Conservation (phyloP, 2,888 invertebrate species). For the Drosophila affinis region DNA sequence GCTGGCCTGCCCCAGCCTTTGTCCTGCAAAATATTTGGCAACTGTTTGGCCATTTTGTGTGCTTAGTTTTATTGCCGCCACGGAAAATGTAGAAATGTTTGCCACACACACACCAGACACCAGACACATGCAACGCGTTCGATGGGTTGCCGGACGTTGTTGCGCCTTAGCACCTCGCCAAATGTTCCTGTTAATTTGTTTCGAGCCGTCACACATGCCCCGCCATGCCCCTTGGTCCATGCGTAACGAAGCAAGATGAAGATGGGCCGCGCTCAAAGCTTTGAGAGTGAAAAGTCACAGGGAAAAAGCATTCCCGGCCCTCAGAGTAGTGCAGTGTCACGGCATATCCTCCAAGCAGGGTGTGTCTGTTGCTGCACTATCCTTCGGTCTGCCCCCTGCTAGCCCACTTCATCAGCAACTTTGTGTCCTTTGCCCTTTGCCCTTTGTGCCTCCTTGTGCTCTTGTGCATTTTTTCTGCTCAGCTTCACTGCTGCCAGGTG, state of each 20-base stretch:
- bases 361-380: conserved; percentile 9
- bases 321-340: neutral
- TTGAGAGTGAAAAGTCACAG: conserved; percentile 4
- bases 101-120: too few relatives aligned
- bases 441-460: conserved; percentile 11
- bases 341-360: conserved; percentile 25
- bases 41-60: conserved; percentile 34
- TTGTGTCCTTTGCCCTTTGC: conserved; percentile 6
- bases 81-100: neutral
- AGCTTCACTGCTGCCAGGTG: conserved; percentile 32
- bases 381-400: conserved; percentile 3
- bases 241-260: conserved; percentile 18
- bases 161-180: conserved; percentile 53
- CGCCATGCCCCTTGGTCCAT: conserved; percentile 26
- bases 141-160: conserved; percentile 23
- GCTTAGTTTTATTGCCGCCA: conserved; percentile 48
- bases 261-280: neutral
- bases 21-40: conserved; percentile 41
- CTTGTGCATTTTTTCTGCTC: conserved; percentile 27
- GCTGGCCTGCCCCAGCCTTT: conserved; percentile 23
- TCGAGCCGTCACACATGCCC: conserved; percentile 31
- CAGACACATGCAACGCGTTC: neutral
- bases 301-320: conserved; percentile 30
- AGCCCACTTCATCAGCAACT: neutral
- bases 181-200: conserved; percentile 54